Evolutionary conservation across 2,888 invertebrate genomes (phyloP).

Genomic region (Campopleginae sp.): DNA sequence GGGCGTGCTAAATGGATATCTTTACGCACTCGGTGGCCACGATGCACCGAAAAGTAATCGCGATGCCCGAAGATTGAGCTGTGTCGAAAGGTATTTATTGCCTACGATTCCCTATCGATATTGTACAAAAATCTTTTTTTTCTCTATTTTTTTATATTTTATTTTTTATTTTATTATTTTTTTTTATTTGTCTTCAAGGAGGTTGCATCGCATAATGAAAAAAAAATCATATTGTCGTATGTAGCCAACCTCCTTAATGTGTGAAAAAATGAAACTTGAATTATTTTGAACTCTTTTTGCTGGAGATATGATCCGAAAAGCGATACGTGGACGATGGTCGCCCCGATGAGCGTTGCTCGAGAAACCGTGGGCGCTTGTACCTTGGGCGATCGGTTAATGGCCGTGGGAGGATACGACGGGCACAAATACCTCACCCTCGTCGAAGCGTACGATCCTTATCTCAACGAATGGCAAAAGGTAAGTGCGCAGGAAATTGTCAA

Average conservation of each 20-base stretch:
- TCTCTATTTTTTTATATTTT: not conserved
- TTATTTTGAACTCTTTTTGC: conserved; percentile 55
- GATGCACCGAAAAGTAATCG: conserved; percentile 96
- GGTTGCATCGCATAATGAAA: too few relatives aligned
- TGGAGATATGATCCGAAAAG: conserved; percentile 88
- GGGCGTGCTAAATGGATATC: conserved; percentile 93
- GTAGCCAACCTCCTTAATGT: too few relatives aligned
- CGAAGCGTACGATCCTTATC: conserved; percentile 94
- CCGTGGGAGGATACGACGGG: conserved; percentile 97
- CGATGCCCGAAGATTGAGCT: conserved; percentile 92
- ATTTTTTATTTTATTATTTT: conserved; percentile 1
- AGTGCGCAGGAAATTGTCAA: conserved; percentile 45
- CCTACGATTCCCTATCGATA: not conserved
- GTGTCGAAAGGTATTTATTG: conserved; percentile 91
- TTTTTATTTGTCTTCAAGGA: too few relatives aligned
- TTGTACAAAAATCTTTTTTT: not conserved
- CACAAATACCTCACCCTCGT: conserved; percentile 94
- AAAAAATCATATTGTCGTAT: too few relatives aligned
- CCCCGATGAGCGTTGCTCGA: conserved; percentile 92
- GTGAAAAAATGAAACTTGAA: too few relatives aligned
- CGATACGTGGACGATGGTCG: conserved; percentile 95
- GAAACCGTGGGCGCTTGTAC: conserved; percentile 96
- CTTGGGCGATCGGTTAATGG: conserved; percentile 92
- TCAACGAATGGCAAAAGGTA: conserved; percentile 90
- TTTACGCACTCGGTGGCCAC: conserved; percentile 97